Evolutionary conservation across 2,113 vertebrate species (phyloP).

Genomic region (Eublepharis macularius): DNA sequence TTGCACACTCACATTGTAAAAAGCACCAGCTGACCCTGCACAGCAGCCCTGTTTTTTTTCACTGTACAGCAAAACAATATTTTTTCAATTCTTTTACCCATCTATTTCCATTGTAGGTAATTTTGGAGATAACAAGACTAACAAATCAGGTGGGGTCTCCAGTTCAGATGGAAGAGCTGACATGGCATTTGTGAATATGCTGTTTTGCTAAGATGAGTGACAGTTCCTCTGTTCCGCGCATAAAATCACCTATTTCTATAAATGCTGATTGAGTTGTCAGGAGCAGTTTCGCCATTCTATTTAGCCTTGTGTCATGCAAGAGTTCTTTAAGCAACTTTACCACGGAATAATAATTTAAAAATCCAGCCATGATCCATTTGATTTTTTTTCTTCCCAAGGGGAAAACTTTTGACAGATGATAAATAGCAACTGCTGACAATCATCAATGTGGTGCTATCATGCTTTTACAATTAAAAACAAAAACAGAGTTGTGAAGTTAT

Average conservation of each 20-base stretch:
- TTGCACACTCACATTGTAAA: background rate
- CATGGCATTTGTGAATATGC: slow-evolving; percentile 65
- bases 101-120: slow-evolving; percentile 14
- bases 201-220: slow-evolving; percentile 60
- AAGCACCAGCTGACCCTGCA: background rate
- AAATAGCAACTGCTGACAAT: slow-evolving; percentile 94
- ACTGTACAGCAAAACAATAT: background rate
- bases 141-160: slow-evolving; percentile 47
- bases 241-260: slow-evolving; percentile 70
- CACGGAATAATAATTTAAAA: slow-evolving; percentile 64
- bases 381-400: slow-evolving; percentile 92
- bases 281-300: slow-evolving; percentile 76
- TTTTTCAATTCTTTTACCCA: background rate
- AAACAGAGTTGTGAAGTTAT: slow-evolving; percentile 88
- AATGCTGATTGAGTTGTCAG: slow-evolving; percentile 74
- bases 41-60: background rate
- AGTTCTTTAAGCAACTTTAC: slow-evolving; percentile 85
- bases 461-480: slow-evolving; percentile 91
- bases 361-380: slow-evolving; percentile 90
- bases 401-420: slow-evolving; percentile 92
- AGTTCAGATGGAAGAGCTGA: slow-evolving; percentile 69
- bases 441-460: slow-evolving; percentile 85
- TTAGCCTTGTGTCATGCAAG: slow-evolving; percentile 84
- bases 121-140: slow-evolving; percentile 32
- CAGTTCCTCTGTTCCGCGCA: slow-evolving; percentile 62